phyloP scores from a whole-genome alignment of 1,140 invertebrate genomes.

The Uloborus diversus region DNA sequence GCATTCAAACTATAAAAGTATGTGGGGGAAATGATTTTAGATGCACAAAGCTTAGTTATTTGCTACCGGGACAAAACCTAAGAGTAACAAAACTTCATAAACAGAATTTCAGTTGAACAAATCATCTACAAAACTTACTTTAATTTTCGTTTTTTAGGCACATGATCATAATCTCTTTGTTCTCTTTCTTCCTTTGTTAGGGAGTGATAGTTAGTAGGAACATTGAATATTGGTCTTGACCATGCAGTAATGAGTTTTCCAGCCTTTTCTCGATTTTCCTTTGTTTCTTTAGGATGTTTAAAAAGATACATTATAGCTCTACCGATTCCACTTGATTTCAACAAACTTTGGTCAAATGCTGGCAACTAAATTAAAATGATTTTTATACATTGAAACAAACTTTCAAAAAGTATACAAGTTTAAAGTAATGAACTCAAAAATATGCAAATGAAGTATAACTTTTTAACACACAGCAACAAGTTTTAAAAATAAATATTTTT shows the following conservation, averaged over 20 bases:
- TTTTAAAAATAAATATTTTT: background rate
- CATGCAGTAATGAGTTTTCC: constrained; percentile 95
- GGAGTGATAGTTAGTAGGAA: constrained; percentile 93
- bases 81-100: too few relatives aligned
- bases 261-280: constrained; percentile 89
- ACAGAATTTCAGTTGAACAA: background rate
- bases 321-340: constrained; percentile 91
- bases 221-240: constrained; percentile 95
- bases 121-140: background rate
- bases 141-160: constrained; percentile 65
- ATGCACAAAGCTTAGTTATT: too few relatives aligned
- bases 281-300: constrained; percentile 97
- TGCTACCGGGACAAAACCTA: too few relatives aligned
- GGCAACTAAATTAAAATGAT: constrained; percentile 77
- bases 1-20: too few relatives aligned
- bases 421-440: background rate
- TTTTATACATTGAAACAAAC: background rate
- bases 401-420: background rate
- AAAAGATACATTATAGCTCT: constrained; percentile 98
- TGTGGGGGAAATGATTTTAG: too few relatives aligned
- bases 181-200: constrained; percentile 74
- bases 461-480: background rate
- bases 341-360: constrained; percentile 82
- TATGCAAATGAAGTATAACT: background rate
- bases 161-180: constrained; percentile 89